Evolutionary conservation across 2,797 vertebrate species (phyloP).

Genomic region (Champsocephalus gunnari): DNA sequence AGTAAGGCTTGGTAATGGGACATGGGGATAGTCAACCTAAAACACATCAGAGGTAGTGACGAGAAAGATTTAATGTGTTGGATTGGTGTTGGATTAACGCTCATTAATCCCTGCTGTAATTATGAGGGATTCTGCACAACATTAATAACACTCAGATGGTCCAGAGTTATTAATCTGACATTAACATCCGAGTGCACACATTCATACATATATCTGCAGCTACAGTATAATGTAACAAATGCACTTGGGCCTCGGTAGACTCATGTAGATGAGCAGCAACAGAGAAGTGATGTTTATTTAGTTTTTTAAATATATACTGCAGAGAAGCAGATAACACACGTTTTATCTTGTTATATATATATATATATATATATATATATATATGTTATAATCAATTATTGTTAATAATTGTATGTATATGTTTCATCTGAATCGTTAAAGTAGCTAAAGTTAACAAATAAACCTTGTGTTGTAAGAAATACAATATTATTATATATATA

Average conservation of each 20-base stretch:
- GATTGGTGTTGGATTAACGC: conserved; percentile 56
- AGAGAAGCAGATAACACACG: too few species aligned
- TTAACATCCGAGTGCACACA: conserved; percentile 21
- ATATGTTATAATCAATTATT: too few species aligned
- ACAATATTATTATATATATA: too few species aligned
- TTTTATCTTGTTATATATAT: too few species aligned
- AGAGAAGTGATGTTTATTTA: conserved; percentile 9
- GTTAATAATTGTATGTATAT: too few species aligned
- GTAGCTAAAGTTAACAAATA: too few species aligned
- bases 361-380: too few species aligned
- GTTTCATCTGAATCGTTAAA: too few species aligned
- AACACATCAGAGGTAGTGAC: conserved; percentile 29
- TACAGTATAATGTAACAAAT: background rate
- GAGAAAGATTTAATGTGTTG: conserved; percentile 57
- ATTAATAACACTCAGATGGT: conserved; percentile 52
- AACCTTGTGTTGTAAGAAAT: too few species aligned
- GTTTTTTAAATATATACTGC: too few species aligned
- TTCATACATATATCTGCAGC: background rate
- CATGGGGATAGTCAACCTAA: conserved; percentile 34
- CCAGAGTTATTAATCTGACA: conserved; percentile 36
- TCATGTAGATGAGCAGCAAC: background rate
- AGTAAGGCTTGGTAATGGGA: conserved; percentile 26
- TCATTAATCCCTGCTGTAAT: conserved; percentile 71
- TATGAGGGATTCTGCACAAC: conserved; percentile 57
- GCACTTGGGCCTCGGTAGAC: conserved; percentile 7